These are phyloP conservation scores for Sycophila texana DNA, from an alignment of 2,888 invertebrate genomes.

Conservation along the genomic window DNA sequence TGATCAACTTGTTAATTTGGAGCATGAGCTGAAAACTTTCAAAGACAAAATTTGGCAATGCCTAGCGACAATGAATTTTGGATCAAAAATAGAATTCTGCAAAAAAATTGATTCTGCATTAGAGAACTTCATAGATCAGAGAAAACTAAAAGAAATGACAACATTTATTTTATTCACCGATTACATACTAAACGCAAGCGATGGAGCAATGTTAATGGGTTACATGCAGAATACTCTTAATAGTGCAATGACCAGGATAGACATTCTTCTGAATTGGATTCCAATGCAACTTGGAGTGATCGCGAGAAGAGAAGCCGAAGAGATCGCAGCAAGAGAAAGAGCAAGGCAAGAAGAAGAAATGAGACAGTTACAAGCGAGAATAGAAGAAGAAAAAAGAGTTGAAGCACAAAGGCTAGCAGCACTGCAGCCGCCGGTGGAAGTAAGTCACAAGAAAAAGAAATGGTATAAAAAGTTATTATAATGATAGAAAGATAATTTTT, in stretches of 20 bases:
- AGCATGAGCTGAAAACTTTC: background rate
- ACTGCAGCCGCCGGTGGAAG: too few relatives aligned
- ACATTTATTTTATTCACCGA: background rate
- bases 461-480: too few relatives aligned
- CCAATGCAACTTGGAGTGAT: background rate
- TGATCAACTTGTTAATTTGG: too few relatives aligned
- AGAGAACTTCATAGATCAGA: background rate
- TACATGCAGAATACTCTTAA: background rate
- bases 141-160: background rate
- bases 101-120: background rate
- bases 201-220: background rate
- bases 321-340: too few relatives aligned
- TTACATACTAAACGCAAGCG: background rate
- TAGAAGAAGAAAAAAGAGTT: too few relatives aligned
- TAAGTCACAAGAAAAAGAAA: too few relatives aligned
- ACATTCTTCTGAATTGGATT: background rate
- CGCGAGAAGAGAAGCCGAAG: background rate
- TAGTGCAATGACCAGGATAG: background rate
- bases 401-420: too few relatives aligned
- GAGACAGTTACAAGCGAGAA: too few relatives aligned
- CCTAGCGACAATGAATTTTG: background rate
- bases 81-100: background rate
- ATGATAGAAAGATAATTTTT: too few relatives aligned
- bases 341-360: too few relatives aligned
- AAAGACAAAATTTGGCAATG: background rate